Evolutionary conservation across 2,113 vertebrate species (phyloP).

Genomic region (Carassius carassius): DNA sequence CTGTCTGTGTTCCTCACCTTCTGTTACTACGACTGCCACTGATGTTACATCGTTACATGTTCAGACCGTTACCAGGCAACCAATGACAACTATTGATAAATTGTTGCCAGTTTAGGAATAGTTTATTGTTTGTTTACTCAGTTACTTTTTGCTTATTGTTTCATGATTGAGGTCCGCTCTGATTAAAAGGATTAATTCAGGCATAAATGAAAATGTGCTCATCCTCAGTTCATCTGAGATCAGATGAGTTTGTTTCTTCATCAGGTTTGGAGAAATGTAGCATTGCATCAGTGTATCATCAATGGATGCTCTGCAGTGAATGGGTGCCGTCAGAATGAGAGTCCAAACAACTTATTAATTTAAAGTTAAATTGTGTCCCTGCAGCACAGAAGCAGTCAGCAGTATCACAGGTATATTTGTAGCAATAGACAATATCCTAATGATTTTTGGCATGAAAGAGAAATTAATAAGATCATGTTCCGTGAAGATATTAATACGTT

Average conservation of each 20-base stretch:
- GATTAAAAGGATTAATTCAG: neutral
- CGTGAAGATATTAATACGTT: too few relatives aligned
- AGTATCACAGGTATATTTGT: too few relatives aligned
- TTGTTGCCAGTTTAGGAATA: conserved; percentile 11
- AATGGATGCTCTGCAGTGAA: too few relatives aligned
- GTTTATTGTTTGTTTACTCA: neutral
- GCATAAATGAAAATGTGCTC: too few relatives aligned
- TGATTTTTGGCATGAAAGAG: too few relatives aligned
- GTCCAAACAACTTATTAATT: too few relatives aligned
- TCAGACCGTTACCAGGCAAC: neutral
- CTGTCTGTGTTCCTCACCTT: neutral
- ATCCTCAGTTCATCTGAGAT: neutral
- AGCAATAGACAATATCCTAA: too few relatives aligned
- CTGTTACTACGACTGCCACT: neutral
- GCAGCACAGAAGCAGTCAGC: too few relatives aligned
- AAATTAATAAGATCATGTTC: too few relatives aligned
- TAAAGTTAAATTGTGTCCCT: too few relatives aligned
- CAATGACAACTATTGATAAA: neutral
- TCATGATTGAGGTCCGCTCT: neutral
- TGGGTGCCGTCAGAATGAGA: too few relatives aligned
- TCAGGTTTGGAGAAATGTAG: neutral
- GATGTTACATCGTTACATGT: conserved; percentile 3
- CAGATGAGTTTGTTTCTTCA: neutral
- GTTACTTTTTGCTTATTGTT: neutral
- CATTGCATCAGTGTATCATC: neutral